Percentiles rank a stretch among this genome's conserved stretches.
Evolutionary conservation across 2,888 invertebrate genomes (phyloP).

Genomic region (Helicoverpa assulta): DNA sequence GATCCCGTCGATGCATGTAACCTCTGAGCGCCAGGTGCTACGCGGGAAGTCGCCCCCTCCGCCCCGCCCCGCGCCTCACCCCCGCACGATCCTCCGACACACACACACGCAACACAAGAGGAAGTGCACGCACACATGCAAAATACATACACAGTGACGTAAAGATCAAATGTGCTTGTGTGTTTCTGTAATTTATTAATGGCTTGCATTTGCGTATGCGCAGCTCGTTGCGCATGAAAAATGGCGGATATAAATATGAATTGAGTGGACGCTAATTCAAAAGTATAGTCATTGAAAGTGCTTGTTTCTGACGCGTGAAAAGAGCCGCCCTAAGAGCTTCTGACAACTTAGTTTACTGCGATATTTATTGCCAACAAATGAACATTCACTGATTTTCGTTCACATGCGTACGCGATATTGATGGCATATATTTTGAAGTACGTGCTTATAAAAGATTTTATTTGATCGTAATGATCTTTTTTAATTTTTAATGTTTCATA

Average conservation of each 20-base stretch:
- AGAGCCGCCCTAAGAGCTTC: conserved; percentile 67
- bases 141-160: conserved; percentile 71
- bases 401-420: conserved; percentile 7
- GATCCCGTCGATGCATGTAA: conserved; percentile 83
- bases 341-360: conserved; percentile 57
- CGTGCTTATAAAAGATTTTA: conserved; percentile 14
- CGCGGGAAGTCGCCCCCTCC: conserved; percentile 82
- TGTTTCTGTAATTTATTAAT: conserved; percentile 87
- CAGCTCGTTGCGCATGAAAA: conserved; percentile 83
- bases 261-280: conserved; percentile 82
- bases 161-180: conserved; percentile 76
- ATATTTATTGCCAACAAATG: conserved; percentile 50
- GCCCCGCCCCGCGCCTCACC: conserved; percentile 56
- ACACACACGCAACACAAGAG: conserved; percentile 72
- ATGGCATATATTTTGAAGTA: conserved; percentile 5
- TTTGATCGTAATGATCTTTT: not conserved
- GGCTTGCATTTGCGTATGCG: conserved; percentile 85
- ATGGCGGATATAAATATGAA: conserved; percentile 84
- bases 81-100: conserved; percentile 70
- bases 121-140: conserved; percentile 73
- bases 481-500: too few relatives aligned
- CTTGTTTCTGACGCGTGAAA: conserved; percentile 71
- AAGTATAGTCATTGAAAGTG: conserved; percentile 77
- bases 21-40: conserved; percentile 89
- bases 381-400: conserved; percentile 41